Evolutionary conservation across 2,113 vertebrate genomes (phyloP), one percentile per base, ranked within the genome.

Genomic region (Corydoras maculifer): DNA sequence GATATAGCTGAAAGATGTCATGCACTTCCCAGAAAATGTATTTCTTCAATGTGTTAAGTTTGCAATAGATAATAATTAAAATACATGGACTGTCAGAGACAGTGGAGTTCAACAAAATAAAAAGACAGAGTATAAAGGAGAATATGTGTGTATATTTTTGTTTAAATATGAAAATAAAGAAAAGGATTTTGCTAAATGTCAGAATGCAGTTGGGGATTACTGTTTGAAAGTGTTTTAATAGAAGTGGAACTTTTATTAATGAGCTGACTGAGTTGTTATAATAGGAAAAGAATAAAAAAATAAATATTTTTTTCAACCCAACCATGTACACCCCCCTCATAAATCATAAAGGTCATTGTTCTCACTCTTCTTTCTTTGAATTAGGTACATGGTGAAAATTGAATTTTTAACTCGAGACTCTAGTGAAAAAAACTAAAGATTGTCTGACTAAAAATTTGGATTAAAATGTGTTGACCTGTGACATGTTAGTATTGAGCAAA

Each of bases 381-480:
- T 53, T 61, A 29, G 5, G 9, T 53, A 59, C 14, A 49, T 29
- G 64, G 12, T 12, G 64, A 14, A 18, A 54, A 70, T 49, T 30
- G 18, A 7, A 43, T 43, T 43, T 43, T 43, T 43, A 43, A 43
- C 35, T 8, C 35, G 7, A 43, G 35, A 43, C 7, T 43, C 7
- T 43, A 5, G 35, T 43, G 7, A 43, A 43, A 43, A 43, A 43
- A 43, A 43, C 35, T 43, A 43, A 43, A 8, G 35, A 4, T 25
- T 72, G 72, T 72, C 72, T 49, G 53, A 61, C 69, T 75, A 62
- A 62, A 59, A 57, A 58, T 61, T 67, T 54, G 58, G 53, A 77
- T 74, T 74, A 74, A 73, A 43, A 77, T 65, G 68, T 72, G 79
- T 65, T 67, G 63, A 77, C 68, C 62, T 72, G 68, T 71, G 57